Conservation (phyloP, 2,888 invertebrate species). For the Eugnorisma glareosa region DNA sequence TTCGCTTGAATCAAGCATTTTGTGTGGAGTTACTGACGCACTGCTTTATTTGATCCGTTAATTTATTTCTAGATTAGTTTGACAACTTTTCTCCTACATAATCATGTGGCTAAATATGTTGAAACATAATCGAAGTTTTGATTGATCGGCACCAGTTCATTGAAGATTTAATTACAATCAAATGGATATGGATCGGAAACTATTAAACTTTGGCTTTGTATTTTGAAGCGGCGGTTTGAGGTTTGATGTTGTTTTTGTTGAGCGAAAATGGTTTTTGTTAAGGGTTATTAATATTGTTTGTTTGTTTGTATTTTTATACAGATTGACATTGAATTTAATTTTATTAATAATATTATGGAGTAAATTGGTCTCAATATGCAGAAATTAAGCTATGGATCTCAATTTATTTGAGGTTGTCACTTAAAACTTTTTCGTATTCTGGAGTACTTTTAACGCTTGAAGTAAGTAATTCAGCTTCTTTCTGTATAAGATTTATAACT, state of each 20-base stretch:
- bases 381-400: rapidly evolving
- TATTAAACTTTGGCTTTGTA: slow-evolving; percentile 56
- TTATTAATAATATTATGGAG: background rate
- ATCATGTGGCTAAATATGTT: slow-evolving; percentile 23
- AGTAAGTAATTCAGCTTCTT: background rate
- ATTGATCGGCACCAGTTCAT: slow-evolving; percentile 43
- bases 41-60: background rate
- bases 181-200: slow-evolving; percentile 37
- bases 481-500: background rate
- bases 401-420: background rate
- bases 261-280: background rate
- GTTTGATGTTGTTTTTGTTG: background rate
- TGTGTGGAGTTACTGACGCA: no score
- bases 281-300: background rate
- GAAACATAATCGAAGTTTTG: slow-evolving; percentile 55
- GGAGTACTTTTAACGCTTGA: background rate
- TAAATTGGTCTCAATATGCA: background rate
- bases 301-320: background rate
- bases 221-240: slow-evolving; percentile 4
- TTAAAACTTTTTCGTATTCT: background rate
- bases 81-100: slow-evolving; percentile 1
- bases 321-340: background rate
- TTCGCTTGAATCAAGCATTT: background rate
- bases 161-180: slow-evolving; percentile 51
- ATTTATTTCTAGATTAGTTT: slow-evolving; percentile 22